phyloP scores from a whole-genome alignment of 1,140 invertebrate genomes.

The Paraescarpia echinospica region DNA sequence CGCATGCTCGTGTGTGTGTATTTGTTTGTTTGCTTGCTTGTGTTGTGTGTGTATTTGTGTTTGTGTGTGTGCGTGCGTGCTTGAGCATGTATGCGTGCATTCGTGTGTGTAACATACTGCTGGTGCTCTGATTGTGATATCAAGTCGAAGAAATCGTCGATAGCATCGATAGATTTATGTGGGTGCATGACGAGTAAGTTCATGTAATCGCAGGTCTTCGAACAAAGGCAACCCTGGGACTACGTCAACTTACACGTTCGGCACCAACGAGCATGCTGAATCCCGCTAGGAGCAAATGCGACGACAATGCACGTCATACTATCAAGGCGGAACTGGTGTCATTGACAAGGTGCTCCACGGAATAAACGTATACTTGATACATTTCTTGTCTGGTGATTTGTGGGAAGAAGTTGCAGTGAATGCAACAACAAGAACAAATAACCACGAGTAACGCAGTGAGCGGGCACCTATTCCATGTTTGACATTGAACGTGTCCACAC shows the following conservation, averaged over 20 bases:
- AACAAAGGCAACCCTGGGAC: not conserved
- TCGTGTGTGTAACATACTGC: not conserved
- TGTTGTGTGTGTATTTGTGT: too few relatives aligned
- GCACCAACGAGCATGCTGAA: not conserved
- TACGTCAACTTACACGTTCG: not conserved
- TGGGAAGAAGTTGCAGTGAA: not conserved
- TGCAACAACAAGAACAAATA: not conserved
- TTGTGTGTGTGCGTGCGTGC: too few relatives aligned
- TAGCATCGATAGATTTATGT: not conserved
- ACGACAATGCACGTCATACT: not conserved
- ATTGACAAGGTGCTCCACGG: not conserved
- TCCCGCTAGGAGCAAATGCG: not conserved
- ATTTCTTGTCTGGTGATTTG: not conserved
- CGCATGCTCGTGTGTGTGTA: too few relatives aligned
- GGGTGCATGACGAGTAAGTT: not conserved
- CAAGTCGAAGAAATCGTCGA: not conserved
- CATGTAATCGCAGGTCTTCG: conserved; percentile 3
- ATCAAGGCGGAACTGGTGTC: not conserved
- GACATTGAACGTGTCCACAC: not conserved
- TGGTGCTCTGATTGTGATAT: not conserved
- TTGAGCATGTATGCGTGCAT: too few relatives aligned
- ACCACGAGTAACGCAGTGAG: not conserved
- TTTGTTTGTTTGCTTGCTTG: too few relatives aligned
- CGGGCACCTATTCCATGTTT: too few relatives aligned
- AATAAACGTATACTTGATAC: not conserved